A percentile compares a stretch with the other conserved stretches of the same genome.
Conservation (phyloP, 1,140 invertebrate species). For the Drosophila elegans region DNA sequence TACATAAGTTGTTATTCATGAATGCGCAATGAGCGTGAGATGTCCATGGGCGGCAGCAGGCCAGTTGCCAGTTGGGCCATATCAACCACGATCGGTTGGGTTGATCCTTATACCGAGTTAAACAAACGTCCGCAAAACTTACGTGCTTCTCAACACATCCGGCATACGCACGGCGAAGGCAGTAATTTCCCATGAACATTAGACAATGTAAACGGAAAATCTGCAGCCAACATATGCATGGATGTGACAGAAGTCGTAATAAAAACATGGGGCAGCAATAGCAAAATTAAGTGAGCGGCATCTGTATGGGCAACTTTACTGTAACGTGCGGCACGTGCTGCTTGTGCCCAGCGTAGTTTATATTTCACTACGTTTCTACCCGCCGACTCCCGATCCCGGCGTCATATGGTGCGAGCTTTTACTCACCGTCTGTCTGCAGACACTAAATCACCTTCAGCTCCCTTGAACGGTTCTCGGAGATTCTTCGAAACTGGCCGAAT, state of each 20-base stretch:
- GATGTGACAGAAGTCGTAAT: slow-evolving; percentile 60
- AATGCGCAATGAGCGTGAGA: slow-evolving; percentile 1
- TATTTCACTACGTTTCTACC: slow-evolving; percentile 8
- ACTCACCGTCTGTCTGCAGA: slow-evolving; percentile 67
- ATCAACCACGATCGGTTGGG: slow-evolving; percentile 6
- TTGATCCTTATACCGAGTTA: background rate
- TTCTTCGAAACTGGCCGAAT: slow-evolving; percentile 6
- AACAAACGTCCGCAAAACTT: background rate
- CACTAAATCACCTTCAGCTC: slow-evolving; percentile 80
- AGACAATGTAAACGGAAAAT: slow-evolving; percentile 38
- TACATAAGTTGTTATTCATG: slow-evolving; percentile 27
- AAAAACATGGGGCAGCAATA: slow-evolving; percentile 67
- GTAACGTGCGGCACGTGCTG: slow-evolving; percentile 72
- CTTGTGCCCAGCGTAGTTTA: slow-evolving; percentile 20
- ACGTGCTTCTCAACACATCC: slow-evolving; percentile 19
- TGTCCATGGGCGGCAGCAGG: too few species aligned
- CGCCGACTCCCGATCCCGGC: slow-evolving; percentile 1
- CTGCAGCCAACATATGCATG: slow-evolving; percentile 26
- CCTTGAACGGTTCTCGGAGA: slow-evolving; percentile 37
- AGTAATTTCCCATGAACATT: slow-evolving; percentile 34
- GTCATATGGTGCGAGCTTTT: slow-evolving; percentile 41
- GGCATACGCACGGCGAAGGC: slow-evolving; percentile 7
- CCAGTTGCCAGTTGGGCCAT: slow-evolving; percentile 1
- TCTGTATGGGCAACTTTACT: slow-evolving; percentile 67
- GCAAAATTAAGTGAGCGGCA: slow-evolving; percentile 64